Percentiles rank a stretch among this genome's conserved stretches.
Conservation (phyloP, 2,888 invertebrate genomes). For the Melanotus villosus region DNA sequence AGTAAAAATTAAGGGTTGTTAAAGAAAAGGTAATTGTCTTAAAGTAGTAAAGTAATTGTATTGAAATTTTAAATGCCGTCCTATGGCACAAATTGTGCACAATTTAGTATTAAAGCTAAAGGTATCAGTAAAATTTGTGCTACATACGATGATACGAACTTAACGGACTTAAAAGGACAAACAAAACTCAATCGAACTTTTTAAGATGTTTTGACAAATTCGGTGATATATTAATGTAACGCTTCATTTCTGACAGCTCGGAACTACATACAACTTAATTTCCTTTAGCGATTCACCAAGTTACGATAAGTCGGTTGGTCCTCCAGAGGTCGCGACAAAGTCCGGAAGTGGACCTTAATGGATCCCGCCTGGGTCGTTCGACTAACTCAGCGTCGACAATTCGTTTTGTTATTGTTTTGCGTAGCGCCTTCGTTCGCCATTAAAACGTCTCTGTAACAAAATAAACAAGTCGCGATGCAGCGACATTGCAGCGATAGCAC, state of each 20-base stretch:
- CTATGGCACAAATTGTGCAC: too few relatives aligned
- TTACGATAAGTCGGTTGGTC: conserved; percentile 60
- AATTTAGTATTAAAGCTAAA: too few relatives aligned
- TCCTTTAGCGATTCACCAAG: conserved; percentile 59
- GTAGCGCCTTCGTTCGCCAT: conserved; percentile 39
- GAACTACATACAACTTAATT: conserved; percentile 57
- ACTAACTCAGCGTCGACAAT: conserved; percentile 57
- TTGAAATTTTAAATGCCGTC: too few relatives aligned
- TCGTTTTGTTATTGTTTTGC: conserved; percentile 62
- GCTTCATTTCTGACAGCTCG: conserved; percentile 34
- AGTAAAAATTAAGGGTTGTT: too few relatives aligned
- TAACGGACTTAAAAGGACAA: too few relatives aligned
- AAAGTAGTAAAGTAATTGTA: too few relatives aligned
- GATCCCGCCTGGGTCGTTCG: conserved; percentile 64
- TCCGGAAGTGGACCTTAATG: conserved; percentile 66
- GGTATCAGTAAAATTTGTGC: too few relatives aligned
- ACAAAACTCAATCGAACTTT: too few relatives aligned
- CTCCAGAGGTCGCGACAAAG: conserved; percentile 58
- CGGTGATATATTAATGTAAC: conserved; percentile 25
- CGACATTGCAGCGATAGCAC: conserved; percentile 42
- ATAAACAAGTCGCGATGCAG: conserved; percentile 45
- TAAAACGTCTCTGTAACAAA: conserved; percentile 44
- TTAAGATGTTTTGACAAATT: conserved; percentile 2
- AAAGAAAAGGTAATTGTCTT: too few relatives aligned
- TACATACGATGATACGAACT: too few relatives aligned